Conservation (phyloP, 2,797 vertebrate genomes). For the Falco concolor region DNA sequence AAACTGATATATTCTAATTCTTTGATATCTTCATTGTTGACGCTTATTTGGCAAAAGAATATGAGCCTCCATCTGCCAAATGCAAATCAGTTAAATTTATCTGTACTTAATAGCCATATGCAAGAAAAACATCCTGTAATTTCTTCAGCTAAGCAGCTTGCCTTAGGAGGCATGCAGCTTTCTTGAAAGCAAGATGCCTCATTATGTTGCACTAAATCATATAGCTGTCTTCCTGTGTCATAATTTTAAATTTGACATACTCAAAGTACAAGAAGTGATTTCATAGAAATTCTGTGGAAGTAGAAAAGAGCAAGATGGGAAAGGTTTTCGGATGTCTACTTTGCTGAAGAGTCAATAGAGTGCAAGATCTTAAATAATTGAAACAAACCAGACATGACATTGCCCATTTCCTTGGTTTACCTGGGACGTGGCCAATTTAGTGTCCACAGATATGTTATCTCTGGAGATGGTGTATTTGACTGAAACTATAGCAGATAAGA, state of each 20-base stretch:
- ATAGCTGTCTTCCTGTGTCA: background rate
- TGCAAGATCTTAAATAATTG: background rate
- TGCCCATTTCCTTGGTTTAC: background rate
- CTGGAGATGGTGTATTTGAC: background rate
- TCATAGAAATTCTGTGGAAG: background rate
- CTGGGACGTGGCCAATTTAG: background rate
- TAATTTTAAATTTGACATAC: background rate
- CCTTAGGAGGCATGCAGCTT: background rate
- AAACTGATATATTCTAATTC: background rate
- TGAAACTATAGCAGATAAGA: background rate
- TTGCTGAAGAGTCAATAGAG: background rate
- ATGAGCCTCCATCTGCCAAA: background rate
- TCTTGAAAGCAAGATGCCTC: background rate
- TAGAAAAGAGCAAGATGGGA: background rate
- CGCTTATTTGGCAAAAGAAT: background rate
- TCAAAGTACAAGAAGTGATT: background rate
- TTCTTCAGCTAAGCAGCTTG: constrained; percentile 1
- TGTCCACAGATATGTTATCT: background rate
- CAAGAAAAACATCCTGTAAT: constrained; percentile 7
- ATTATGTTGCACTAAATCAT: background rate
- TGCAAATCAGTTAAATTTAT: background rate
- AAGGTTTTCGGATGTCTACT: background rate
- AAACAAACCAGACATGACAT: background rate
- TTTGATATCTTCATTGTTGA: background rate
- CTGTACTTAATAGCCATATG: background rate